Evolutionary conservation across 2,888 invertebrate species (phyloP).

Genomic region (Siphlonurus alternatus): DNA sequence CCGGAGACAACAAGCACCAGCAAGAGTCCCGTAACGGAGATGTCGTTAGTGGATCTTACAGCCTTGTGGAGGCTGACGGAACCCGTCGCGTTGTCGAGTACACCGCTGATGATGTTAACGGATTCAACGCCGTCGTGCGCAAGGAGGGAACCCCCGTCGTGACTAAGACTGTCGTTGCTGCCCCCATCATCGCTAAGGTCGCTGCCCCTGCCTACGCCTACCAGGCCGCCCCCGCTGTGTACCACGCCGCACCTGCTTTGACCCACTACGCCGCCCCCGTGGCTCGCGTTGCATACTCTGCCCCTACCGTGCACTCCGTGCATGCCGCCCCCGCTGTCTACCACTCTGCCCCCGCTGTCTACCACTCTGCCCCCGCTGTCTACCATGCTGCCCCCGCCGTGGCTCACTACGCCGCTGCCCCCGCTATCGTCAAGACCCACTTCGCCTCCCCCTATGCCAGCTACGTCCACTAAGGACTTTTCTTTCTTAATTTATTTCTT

Average conservation of each 20-base stretch:
- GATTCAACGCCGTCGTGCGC: slow-evolving; percentile 10
- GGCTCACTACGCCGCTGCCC: slow-evolving; percentile 4
- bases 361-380: slow-evolving; percentile 6
- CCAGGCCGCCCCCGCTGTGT: slow-evolving; percentile 3
- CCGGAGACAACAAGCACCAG: slow-evolving; percentile 8
- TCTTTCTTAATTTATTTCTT: too few relatives aligned
- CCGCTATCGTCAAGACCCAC: slow-evolving; percentile 7
- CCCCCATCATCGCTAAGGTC: slow-evolving; percentile 1
- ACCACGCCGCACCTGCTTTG: slow-evolving; percentile 15
- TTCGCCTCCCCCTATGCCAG: slow-evolving; percentile 6
- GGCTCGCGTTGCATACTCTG: slow-evolving; percentile 13
- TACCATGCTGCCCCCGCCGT: slow-evolving; percentile 9
- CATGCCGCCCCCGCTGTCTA: slow-evolving; percentile 6
- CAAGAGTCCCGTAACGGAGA: slow-evolving; percentile 8
- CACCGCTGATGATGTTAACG: slow-evolving; percentile 10
- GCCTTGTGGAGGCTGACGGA: slow-evolving; percentile 9
- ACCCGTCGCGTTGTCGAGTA: slow-evolving; percentile 11
- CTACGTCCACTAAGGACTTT: slow-evolving; percentile 7
- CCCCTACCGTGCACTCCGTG: slow-evolving; percentile 2
- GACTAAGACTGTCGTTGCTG: slow-evolving; percentile 5
- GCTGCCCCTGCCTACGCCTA: slow-evolving; percentile 2
- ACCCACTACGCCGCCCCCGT: slow-evolving; percentile 20
- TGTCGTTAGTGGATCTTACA: slow-evolving; percentile 8
- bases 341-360: slow-evolving; percentile 13
- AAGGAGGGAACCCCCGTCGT: not conserved